Conservation (phyloP, 2,113 vertebrate species). For the Vidua macroura region DNA sequence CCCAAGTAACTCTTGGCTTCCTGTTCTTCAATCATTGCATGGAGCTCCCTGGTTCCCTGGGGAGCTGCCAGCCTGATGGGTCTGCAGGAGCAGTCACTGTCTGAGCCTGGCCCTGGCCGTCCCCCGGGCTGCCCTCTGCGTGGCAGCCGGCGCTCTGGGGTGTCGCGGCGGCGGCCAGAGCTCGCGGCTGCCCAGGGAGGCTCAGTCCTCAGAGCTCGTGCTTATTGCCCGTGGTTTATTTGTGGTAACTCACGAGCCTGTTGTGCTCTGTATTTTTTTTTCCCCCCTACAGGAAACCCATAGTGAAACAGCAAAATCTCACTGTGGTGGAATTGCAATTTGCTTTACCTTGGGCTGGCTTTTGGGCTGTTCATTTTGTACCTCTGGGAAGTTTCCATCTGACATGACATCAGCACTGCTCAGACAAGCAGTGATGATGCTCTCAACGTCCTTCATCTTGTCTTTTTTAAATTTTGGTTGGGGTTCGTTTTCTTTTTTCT, state of each 20-base stretch:
- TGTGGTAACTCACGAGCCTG: neutral
- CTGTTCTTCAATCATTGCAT: neutral
- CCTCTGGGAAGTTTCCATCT: neutral
- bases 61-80: neutral
- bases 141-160: no score
- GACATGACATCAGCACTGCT: neutral
- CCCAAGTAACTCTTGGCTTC: neutral
- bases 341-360: neutral
- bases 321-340: neutral
- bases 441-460: neutral
- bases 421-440: no score
- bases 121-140: neutral
- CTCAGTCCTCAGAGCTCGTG: rapidly evolving
- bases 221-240: neutral
- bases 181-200: rapidly evolving
- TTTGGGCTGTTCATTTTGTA: neutral
- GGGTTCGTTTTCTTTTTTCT: neutral
- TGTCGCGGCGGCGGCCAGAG: neutral
- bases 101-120: rapidly evolving
- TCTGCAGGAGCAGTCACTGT: rapidly evolving
- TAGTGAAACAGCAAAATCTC: neutral
- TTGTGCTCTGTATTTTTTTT: no score
- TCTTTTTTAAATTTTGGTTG: rapidly evolving
- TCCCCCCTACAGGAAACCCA: neutral
- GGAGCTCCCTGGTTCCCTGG: rapidly evolving